These are phyloP conservation scores for Lycodopsis pacificus DNA, from an alignment of 2,797 vertebrate species.

Conservation along the genomic window DNA sequence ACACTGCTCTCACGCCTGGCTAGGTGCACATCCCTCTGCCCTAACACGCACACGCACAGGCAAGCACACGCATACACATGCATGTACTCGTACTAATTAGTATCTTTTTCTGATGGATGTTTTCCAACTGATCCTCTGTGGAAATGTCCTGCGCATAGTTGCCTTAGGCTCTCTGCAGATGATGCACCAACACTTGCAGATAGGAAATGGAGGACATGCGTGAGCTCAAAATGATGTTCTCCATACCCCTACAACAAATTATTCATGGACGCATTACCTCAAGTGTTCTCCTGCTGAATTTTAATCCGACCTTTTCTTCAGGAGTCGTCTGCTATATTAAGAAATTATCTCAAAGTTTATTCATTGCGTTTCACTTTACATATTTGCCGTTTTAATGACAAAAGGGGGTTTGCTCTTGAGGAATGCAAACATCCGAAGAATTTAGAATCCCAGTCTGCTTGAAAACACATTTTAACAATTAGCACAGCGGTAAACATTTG, in stretches of 20 bases:
- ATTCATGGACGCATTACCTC: constrained; percentile 71
- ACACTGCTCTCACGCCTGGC: constrained; percentile 79
- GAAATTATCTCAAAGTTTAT: constrained; percentile 28
- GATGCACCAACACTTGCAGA: constrained; percentile 76
- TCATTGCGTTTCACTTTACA: constrained; percentile 16
- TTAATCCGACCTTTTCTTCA: constrained; percentile 49
- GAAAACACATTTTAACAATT: constrained; percentile 13
- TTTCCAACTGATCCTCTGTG: constrained; percentile 82
- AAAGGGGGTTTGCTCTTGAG: constrained; percentile 19
- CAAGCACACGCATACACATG: constrained; percentile 44
- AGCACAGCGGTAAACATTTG: constrained; percentile 2
- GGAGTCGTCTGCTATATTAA: constrained; percentile 48
- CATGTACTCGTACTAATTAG: constrained; percentile 77
- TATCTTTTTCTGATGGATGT: constrained; percentile 81
- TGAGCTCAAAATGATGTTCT: constrained; percentile 76
- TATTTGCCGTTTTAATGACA: constrained; percentile 38
- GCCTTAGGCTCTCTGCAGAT: constrained; percentile 78
- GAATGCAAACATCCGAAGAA: background rate
- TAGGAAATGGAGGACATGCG: constrained; percentile 80
- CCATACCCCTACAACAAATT: constrained; percentile 75
- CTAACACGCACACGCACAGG: constrained; percentile 45
- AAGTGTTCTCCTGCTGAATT: constrained; percentile 63
- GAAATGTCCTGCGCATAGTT: constrained; percentile 81
- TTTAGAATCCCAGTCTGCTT: background rate
- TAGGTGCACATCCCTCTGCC: constrained; percentile 77